Evolutionary conservation across 1,140 invertebrate species (phyloP), one percentile per base, ranked within the genome.

Genomic region (Dolichoris vasculosae): DNA sequence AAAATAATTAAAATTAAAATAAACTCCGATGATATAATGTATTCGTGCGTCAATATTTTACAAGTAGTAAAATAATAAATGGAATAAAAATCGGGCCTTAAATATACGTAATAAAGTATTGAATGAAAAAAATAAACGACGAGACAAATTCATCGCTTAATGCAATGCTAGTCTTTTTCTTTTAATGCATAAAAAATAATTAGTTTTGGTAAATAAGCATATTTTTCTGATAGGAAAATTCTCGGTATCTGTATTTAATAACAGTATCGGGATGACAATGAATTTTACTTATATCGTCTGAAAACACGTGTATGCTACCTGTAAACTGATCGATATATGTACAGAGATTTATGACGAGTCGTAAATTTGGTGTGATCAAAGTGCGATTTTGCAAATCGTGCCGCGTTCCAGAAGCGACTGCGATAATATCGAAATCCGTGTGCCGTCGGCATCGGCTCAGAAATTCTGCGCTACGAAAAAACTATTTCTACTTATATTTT

Each of bases 321-420:
- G 85, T 88, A 87, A 88, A 87, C 87, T 83, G 87, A 89, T 89
- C 88, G 88, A 89, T 89, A 87, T 78, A 86, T 83, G 84, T 88
- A 86, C 86, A 81, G 43, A 86, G 87, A 90, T 89, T 90, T 90
- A 90, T 90, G 88, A 88, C 88, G 71, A 86, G 88, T 88, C 89
- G 88, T 90, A 89, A 90, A 90, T 90, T 90, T 89, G 86, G 86
- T 86, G 73, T 87, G 88, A 90, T 90, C 89, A 90, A 90, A 89
- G 88, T 87, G 87, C 87, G 87, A 89, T 90, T 89, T 90, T 89
- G 88, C 89, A 88, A 89, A 89, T 89, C 85, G 88, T 82, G 78
- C 63, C 38, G 71, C 40, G 84, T 63, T 38, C n/a, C 84, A 69
- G 78, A 75, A 75, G 69, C 67, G 69, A 46, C 38, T 38, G 59